These are phyloP conservation scores for Eilema caniola DNA, from an alignment of 2,888 invertebrate species.

Conservation along the genomic window DNA sequence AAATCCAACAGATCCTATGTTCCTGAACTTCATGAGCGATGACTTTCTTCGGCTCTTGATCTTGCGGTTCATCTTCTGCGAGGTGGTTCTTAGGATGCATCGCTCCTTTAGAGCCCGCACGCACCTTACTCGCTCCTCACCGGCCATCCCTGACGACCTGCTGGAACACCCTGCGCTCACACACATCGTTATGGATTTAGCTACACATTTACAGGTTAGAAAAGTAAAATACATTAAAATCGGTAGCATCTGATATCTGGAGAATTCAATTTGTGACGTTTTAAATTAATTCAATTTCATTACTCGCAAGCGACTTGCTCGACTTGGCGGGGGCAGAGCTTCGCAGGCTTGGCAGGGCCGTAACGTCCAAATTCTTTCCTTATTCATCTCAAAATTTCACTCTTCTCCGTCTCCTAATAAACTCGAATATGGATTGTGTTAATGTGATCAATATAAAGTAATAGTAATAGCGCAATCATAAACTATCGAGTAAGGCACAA, in stretches of 20 bases:
- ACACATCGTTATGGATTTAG: conserved; percentile 93
- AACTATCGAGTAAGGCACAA: too few relatives aligned
- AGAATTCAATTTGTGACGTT: not conserved
- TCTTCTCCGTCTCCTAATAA: too few relatives aligned
- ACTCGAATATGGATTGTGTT: too few relatives aligned
- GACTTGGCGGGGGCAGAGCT: too few relatives aligned
- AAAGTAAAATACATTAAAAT: not conserved
- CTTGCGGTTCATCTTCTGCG: conserved; percentile 97
- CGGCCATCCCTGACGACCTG: conserved; percentile 95
- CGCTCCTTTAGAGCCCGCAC: conserved; percentile 94
- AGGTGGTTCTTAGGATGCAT: conserved; percentile 95
- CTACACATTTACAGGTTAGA: conserved; percentile 92
- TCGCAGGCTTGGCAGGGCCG: too few relatives aligned
- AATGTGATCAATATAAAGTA: too few relatives aligned
- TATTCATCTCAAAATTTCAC: too few relatives aligned
- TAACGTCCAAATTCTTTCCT: too few relatives aligned
- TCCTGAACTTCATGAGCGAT: conserved; percentile 96
- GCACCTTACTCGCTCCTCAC: conserved; percentile 94
- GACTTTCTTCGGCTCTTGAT: conserved; percentile 96
- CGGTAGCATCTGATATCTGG: not conserved
- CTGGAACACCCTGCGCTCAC: conserved; percentile 94
- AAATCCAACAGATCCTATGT: conserved; percentile 71
- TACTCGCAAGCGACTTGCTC: too few relatives aligned
- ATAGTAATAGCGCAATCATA: too few relatives aligned
- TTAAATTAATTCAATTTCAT: not conserved